A percentile compares a stretch with the other conserved stretches of the same genome.
These are phyloP conservation scores for Benitochromis conjunctus DNA, from an alignment of 2,113 vertebrate species.

Conservation along the genomic window DNA sequence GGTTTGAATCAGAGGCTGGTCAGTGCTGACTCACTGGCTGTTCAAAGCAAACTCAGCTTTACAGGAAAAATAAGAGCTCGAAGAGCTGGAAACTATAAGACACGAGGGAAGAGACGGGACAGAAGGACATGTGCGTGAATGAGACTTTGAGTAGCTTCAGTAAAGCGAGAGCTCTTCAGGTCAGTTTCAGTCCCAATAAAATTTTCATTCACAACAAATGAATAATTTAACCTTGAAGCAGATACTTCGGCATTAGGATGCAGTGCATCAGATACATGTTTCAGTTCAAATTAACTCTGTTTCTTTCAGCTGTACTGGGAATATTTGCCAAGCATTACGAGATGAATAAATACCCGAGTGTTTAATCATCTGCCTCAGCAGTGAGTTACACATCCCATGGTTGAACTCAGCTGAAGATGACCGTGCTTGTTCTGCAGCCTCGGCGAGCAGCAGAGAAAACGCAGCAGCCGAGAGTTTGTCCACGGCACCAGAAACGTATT, in stretches of 20 bases:
- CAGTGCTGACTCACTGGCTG: neutral
- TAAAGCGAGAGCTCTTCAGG: neutral
- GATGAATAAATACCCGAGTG: neutral
- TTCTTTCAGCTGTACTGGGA: neutral
- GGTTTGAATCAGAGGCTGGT: neutral
- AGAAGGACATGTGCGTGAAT: neutral
- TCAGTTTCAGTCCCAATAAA: neutral
- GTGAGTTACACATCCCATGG: neutral
- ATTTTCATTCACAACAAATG: neutral
- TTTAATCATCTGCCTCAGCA: neutral
- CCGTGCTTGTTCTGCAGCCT: too few relatives aligned
- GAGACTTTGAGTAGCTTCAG: neutral
- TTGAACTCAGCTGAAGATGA: neutral
- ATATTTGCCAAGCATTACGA: neutral
- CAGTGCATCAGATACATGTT: neutral
- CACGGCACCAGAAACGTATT: neutral
- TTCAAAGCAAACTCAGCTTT: neutral
- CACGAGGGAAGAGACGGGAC: neutral
- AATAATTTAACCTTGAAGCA: neutral
- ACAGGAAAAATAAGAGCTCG: neutral
- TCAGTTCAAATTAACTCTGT: neutral
- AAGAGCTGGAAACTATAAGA: neutral
- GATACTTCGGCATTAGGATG: neutral
- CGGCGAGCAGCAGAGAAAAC: neutral
- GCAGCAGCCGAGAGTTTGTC: rapidly evolving